phyloP scores from a whole-genome alignment of 2,113 vertebrate species.

The Dolichallabes microphthalmus region DNA sequence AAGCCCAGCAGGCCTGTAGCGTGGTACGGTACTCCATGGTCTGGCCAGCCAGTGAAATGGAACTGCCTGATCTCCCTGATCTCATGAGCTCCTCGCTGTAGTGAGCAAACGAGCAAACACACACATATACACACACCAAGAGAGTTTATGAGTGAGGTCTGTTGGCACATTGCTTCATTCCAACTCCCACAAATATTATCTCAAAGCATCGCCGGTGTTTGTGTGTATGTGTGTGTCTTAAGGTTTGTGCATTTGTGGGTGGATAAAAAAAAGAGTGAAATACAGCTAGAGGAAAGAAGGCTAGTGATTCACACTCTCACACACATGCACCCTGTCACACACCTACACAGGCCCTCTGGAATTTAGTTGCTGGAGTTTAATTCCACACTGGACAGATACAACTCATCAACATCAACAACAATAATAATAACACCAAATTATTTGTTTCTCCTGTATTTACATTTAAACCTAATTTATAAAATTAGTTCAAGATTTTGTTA shows the following conservation, averaged over 20 bases:
- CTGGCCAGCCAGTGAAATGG: constrained; percentile 97
- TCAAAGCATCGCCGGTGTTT: constrained; percentile 29
- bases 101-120: constrained; percentile 16
- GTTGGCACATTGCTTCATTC: constrained; percentile 7
- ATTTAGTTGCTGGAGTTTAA: background rate
- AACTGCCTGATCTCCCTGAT: constrained; percentile 96
- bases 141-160: background rate
- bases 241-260: constrained; percentile 34
- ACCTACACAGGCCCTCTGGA: constrained; percentile 24
- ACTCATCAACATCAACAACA: background rate
- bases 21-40: constrained; percentile 94
- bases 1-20: constrained; percentile 93
- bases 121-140: constrained; percentile 26
- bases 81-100: constrained; percentile 88
- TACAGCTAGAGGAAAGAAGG: constrained; percentile 45
- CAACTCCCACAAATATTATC: constrained; percentile 38
- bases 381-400: constrained; percentile 17
- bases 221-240: constrained; percentile 8
- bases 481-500: background rate
- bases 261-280: constrained; percentile 31
- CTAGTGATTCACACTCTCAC: constrained; percentile 43
- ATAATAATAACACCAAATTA: background rate
- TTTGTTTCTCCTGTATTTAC: background rate
- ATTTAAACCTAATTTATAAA: background rate
- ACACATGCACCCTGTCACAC: constrained; percentile 26